These are phyloP conservation scores for Gavia stellata DNA, from an alignment of 2,113 vertebrate genomes.

Conservation along the genomic window DNA sequence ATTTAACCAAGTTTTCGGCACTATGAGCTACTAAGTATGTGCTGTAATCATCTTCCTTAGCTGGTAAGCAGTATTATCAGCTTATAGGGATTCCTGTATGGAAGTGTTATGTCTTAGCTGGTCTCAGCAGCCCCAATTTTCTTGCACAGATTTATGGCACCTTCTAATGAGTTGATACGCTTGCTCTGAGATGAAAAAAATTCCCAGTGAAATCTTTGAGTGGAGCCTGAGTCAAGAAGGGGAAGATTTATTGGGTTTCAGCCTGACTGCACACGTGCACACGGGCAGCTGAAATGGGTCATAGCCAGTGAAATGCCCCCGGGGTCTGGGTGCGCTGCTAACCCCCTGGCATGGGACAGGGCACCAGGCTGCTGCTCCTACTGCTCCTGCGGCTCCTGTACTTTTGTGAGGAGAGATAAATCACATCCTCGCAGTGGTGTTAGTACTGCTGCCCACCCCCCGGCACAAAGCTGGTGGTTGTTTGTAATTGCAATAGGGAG, in stretches of 20 bases:
- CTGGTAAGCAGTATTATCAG: neutral
- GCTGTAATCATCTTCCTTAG: neutral
- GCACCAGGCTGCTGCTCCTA: neutral
- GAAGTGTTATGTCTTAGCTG: neutral
- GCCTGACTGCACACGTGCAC: neutral
- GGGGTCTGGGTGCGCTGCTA: neutral
- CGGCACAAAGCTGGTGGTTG: neutral
- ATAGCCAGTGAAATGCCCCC: neutral
- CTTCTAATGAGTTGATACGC: neutral
- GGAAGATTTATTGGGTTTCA: neutral
- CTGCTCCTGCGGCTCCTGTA: neutral
- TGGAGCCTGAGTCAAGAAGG: neutral
- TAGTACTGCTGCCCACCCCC: neutral
- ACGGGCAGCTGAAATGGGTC: neutral
- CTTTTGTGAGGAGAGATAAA: neutral
- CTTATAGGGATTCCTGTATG: neutral
- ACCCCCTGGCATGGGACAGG: fast-evolving
- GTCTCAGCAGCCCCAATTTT: neutral
- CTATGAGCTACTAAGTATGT: neutral
- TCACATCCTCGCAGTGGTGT: fast-evolving
- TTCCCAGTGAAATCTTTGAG: neutral
- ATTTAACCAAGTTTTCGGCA: neutral
- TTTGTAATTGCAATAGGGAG: neutral
- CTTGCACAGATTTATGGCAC: neutral
- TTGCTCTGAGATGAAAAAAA: neutral